These are phyloP conservation scores for Oncorhynchus kisutch DNA, from an alignment of 2,113 vertebrate species.

Conservation along the genomic window DNA sequence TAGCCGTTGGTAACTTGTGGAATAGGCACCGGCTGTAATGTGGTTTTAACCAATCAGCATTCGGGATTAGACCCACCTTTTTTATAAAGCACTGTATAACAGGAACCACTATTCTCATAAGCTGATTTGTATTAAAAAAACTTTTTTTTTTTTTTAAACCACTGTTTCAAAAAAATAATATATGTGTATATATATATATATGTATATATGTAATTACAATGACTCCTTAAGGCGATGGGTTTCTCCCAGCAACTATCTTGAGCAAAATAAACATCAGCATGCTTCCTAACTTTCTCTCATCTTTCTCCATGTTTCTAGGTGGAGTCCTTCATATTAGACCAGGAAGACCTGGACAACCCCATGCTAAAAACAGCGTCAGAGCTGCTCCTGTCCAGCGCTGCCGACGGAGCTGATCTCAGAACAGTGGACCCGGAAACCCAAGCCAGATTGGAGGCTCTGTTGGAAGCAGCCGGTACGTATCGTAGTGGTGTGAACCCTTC, in stretches of 20 bases:
- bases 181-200: no score
- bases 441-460: constrained; percentile 85
- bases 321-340: constrained; percentile 91
- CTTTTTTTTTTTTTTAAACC: no score
- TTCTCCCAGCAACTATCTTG: not conserved
- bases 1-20: no score
- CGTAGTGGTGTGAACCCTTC: no score
- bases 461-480: constrained; percentile 86
- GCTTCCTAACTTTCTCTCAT: not conserved
- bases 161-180: no score
- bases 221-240: not conserved
- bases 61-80: no score
- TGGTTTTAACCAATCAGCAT: no score
- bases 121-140: not conserved
- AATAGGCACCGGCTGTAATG: no score
- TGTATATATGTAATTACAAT: no score
- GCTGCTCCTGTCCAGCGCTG: constrained; percentile 83
- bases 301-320: constrained; percentile 70
- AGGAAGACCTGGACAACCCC: constrained; percentile 91
- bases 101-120: not conserved
- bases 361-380: constrained; percentile 89
- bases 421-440: constrained; percentile 91
- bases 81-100: not conserved
- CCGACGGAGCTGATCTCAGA: constrained; percentile 84
- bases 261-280: not conserved